Evolutionary conservation across 2,113 vertebrate genomes (phyloP), one percentile per base, ranked within the genome.

Genomic region (Eulemur macaco): DNA sequence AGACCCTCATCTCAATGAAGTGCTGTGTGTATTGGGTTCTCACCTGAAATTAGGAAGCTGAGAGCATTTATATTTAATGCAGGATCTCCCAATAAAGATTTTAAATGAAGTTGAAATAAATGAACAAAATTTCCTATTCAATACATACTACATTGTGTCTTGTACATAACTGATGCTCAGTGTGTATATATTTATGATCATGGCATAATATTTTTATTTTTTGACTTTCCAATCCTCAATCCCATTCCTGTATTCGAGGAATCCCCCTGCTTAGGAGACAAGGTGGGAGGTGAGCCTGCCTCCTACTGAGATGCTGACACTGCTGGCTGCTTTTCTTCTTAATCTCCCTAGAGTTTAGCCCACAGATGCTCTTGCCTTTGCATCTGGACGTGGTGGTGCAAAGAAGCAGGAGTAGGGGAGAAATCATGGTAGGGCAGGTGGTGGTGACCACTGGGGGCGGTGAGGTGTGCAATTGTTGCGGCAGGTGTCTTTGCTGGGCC

Each of bases 31-130:
- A 14, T 29, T 29, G 31, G 56, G 10, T 34, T 68, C 63, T 83
- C 9, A 56, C 23, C 64, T 78, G 47, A 78, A 66, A 56, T 45
- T 64, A 60, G 39, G 45, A 3, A 25, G 64, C 39, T 3, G 13
- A 27, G 58, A 73, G 34, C 47, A 50, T 73, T 93, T 81, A 27
- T 85, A 50, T 71, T 92, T 78, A 73, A 45, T 58, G 54, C 3
- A 83, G 47, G 3, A 10, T 25, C 39, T 68, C 54, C 39, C 60
- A 21, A 23, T 17, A n/a, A 89, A 68, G 37, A 58, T 42, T 77
- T 96, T 89, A 86, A 82, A 88, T 37, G 52, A 89, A 91, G 29
- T 73, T 76, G 42, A 76, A 85, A 93, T 85, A 58, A 96, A 76
- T 25, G 21, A 92, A 47, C 27, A 76, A 25, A 12, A 29, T 88